Evolutionary conservation across 2,797 vertebrate genomes (phyloP), one percentile per base, ranked within the genome.

Genomic region (Masticophis lateralis): DNA sequence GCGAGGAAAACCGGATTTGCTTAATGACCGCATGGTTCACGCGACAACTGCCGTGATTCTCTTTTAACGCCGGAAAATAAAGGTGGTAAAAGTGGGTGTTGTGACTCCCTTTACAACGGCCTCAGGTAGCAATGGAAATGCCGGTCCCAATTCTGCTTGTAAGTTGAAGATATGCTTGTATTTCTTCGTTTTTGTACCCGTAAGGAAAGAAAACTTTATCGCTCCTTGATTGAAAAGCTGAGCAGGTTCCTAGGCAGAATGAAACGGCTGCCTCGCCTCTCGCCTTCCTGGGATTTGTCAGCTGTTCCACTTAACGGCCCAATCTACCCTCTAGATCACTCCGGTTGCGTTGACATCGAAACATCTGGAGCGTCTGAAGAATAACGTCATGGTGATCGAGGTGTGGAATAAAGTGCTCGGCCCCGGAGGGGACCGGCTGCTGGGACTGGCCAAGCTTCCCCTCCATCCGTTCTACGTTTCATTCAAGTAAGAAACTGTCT

Each of bases 391-490:
- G 98, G 97, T 99, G 90, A 98, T 99, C 28, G 99, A 99, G 96
- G 98, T 98, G 0, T 99, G 99, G 99, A 98, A 98, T 96, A 99
- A 98, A 96, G 94, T 95, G 8, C 97, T 97, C 93, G 96, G 94
- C 91, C 97, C 98, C 57, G 97, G 97, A 93, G 96, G 97, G 83
- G 99, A 99, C 96, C 97, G 94, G 57, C 98, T 99, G 32, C 97
- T 99, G 0, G 99, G 99, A 32, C 97, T 99, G 11, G 99, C 98
- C 94, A 99, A 99, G 95, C 97, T 99, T 92, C 98, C 99, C 90
- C 98, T 99, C 13, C 99, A 99, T 93, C 99, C 99, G 97, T 99
- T 99, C 97, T 99, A 99, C 97, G 96, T 99, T 98, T 99, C 99
- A 0, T 99, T 99, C 97, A 99, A 63, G 61, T 63, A 63, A 63